A percentile compares a stretch with the other conserved stretches of the same genome.
Evolutionary conservation across 2,888 invertebrate species (phyloP).

Genomic region (Thymelicus lineola): DNA sequence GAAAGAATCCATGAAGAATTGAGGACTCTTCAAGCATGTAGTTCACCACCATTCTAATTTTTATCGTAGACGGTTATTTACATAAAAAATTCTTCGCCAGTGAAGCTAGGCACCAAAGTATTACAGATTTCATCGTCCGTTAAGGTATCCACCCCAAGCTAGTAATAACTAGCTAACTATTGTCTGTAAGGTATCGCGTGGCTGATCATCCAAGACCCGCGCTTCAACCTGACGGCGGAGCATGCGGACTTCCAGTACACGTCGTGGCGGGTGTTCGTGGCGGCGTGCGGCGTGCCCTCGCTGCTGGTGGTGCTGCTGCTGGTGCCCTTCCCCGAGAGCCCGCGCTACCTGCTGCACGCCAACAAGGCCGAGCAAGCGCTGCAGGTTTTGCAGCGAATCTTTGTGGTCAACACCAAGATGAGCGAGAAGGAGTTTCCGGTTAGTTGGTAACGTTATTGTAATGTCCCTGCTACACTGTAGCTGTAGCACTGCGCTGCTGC

Average conservation of each 20-base stretch:
- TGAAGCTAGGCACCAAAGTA: too few relatives aligned
- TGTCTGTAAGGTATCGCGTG: constrained; percentile 69
- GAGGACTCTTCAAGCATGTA: too few relatives aligned
- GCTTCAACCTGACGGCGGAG: constrained; percentile 63
- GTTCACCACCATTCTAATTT: too few relatives aligned
- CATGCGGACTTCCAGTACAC: constrained; percentile 75
- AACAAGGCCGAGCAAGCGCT: constrained; percentile 79
- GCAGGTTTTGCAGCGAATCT: constrained; percentile 82
- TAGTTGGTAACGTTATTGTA: constrained; percentile 49
- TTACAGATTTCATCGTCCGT: too few relatives aligned
- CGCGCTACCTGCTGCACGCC: constrained; percentile 81
- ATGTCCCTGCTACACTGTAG: too few relatives aligned
- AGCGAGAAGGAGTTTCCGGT: constrained; percentile 82
- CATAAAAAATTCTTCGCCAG: too few relatives aligned
- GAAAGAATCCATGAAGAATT: too few relatives aligned
- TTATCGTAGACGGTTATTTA: too few relatives aligned
- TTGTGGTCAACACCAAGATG: constrained; percentile 80
- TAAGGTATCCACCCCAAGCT: too few relatives aligned
- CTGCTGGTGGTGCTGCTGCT: constrained; percentile 79
- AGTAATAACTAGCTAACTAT: too few relatives aligned
- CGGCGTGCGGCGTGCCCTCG: constrained; percentile 85
- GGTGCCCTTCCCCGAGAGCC: constrained; percentile 85
- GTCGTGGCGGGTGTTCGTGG: constrained; percentile 87
- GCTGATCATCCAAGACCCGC: constrained; percentile 71
- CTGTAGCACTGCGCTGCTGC: too few relatives aligned